Evolutionary conservation across 2,888 invertebrate genomes (phyloP).

Genomic region (Rhimphoctona megacephalus): DNA sequence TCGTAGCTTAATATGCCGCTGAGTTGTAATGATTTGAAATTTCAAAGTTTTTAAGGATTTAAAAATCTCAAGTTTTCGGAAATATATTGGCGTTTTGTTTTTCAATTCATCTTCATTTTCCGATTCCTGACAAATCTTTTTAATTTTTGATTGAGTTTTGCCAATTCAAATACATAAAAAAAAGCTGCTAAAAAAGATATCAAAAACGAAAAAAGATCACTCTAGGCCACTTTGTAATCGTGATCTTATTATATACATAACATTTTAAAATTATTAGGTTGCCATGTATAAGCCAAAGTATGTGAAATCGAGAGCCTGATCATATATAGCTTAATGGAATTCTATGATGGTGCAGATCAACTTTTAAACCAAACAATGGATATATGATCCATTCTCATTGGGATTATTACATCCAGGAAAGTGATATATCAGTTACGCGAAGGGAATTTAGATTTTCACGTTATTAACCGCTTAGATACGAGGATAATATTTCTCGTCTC

Average conservation of each 20-base stretch:
- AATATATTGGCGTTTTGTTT: too few relatives aligned
- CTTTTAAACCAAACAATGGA: slow-evolving; percentile 1
- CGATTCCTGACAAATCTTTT: too few relatives aligned
- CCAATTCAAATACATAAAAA: too few relatives aligned
- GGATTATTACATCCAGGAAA: slow-evolving; percentile 31
- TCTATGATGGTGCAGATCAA: slow-evolving; percentile 14
- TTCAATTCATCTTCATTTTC: too few relatives aligned
- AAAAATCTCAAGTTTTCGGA: too few relatives aligned
- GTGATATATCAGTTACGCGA: neutral
- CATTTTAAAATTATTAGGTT: neutral
- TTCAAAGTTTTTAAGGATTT: too few relatives aligned
- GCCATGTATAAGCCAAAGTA: neutral
- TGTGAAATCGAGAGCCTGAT: neutral
- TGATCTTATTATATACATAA: too few relatives aligned
- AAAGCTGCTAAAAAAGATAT: too few relatives aligned
- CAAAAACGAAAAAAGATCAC: too few relatives aligned
- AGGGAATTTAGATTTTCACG: slow-evolving; percentile 36
- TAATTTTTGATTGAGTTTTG: too few relatives aligned
- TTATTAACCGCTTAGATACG: slow-evolving; percentile 56
- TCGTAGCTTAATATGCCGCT: neutral
- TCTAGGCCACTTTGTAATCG: too few relatives aligned
- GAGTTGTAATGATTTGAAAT: too few relatives aligned
- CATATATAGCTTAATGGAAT: slow-evolving; percentile 15
- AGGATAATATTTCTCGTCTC: slow-evolving; percentile 57
- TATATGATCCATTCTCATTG: slow-evolving; percentile 51